These are phyloP conservation scores for Kryptolebias ocellatus DNA, from an alignment of 2,797 vertebrate genomes.

Conservation along the genomic window DNA sequence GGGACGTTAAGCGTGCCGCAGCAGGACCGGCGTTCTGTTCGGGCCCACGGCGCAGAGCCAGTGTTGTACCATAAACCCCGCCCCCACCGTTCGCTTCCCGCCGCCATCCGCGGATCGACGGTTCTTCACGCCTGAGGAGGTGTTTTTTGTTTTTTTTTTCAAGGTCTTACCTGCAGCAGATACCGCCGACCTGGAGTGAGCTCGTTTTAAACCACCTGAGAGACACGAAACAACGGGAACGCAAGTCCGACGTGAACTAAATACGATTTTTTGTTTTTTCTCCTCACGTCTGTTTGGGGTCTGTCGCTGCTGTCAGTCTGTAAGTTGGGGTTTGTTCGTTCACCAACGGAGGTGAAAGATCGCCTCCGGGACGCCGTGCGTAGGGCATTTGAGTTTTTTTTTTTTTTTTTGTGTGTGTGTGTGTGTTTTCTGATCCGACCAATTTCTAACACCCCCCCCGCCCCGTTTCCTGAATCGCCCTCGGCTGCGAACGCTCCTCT, in stretches of 20 bases:
- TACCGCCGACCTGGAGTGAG: constrained; percentile 46
- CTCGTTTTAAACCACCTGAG: no score
- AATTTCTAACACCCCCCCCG: no score
- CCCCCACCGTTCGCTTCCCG: constrained; percentile 2
- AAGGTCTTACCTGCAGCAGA: constrained; percentile 51
- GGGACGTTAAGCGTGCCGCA: constrained; percentile 59
- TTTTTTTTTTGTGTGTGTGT: constrained; percentile 55
- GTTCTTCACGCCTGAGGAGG: no score
- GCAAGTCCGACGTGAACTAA: constrained; percentile 56
- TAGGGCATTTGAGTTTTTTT: constrained; percentile 75
- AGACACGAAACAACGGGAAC: neutral
- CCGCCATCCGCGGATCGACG: constrained; percentile 20
- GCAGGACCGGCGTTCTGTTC: constrained; percentile 64
- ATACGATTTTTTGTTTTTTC: constrained; percentile 20
- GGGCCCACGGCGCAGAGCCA: constrained; percentile 68
- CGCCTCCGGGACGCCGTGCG: constrained; percentile 76
- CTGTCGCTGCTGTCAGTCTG: constrained; percentile 87
- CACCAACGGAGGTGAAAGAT: constrained; percentile 77
- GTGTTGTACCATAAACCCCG: constrained; percentile 58
- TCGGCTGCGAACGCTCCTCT: no score
- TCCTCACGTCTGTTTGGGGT: constrained; percentile 58
- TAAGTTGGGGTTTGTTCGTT: constrained; percentile 87
- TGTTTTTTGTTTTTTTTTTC: no score
- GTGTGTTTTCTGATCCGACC: constrained; percentile 56
- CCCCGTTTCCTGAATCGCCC: no score